Percentiles rank a stretch among this genome's conserved stretches.
Conservation (phyloP, 2,888 invertebrate genomes). For the Mythimna lalbum region DNA sequence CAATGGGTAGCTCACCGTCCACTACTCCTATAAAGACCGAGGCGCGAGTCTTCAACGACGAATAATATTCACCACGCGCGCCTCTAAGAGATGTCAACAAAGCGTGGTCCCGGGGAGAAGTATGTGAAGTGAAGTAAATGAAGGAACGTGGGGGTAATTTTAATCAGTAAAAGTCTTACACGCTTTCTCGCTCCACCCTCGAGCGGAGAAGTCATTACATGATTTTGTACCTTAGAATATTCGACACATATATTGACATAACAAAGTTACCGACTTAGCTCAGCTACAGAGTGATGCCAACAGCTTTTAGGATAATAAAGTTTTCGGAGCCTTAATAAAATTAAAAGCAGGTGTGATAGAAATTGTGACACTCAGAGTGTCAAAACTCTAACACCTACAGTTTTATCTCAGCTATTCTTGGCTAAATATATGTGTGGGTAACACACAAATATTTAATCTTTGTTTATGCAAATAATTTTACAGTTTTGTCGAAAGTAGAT, state of each 20-base stretch:
- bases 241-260: slow-evolving; percentile 20
- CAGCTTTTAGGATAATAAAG: slow-evolving; percentile 32
- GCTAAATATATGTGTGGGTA: neutral
- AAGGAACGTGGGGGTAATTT: no score
- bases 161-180: no score
- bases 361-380: neutral
- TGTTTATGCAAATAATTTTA: neutral
- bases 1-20: no score
- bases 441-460: neutral
- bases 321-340: slow-evolving; percentile 26
- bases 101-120: no score
- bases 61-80: no score
- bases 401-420: neutral
- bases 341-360: slow-evolving; percentile 26
- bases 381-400: neutral
- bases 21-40: no score
- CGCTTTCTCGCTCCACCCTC: no score
- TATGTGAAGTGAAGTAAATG: no score
- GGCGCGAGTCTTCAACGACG: no score
- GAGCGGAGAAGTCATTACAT: neutral
- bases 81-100: no score
- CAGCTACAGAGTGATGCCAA: neutral
- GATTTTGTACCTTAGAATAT: neutral
- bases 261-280: slow-evolving; percentile 4
- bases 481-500: neutral